Base-by-base conservation (phyloP, 1,140 invertebrate genomes). In the Homarus americanus region DNA sequence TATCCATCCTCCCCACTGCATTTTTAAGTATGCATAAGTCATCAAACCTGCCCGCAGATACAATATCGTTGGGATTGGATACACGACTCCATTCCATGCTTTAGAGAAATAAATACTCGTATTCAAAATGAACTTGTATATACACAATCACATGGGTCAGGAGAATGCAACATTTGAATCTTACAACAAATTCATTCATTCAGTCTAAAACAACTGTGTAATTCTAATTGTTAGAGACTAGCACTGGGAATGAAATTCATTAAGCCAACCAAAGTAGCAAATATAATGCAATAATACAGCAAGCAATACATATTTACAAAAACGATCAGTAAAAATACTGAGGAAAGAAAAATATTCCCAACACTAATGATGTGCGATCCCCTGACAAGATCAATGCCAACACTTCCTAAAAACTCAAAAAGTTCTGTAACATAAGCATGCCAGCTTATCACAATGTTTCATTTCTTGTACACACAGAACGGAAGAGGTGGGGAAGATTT, bases 351-450 rank as follows among this genome's bases (percentile, higher is more conserved):
- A n/a, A n/a, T n/a, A 73, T 38, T 87, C 86, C 86, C 86, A 87
- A 87, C 76, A 80, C 86, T 75, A 69, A 40, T 82, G 44, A 82
- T 76, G 72, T 41, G 53, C 38, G 53, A 76, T 83, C 88, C 87
- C 88, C 88, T 53, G 80, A 90, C 69, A 90, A 89, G 66, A 90
- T 83, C 80, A 90, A 90, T 83, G 82, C 69, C 87, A 90, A 58
- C 69, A 90, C 41, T 49, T 38, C 41, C 72, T 63, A 41, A 63
- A 36, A 32, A 36, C 38, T 24, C 32, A 24, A 24, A 24, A 53
- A 72, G 36, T 72, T 40, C 34, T 44, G 38, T 44, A 78, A 28
- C 28, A 5, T 87, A 38, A 72, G 49, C n/a, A 41, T 28, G n/a
- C 34, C 34, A 28, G 73, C 49, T 76, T 28, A 69, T 69, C 12